These are phyloP conservation scores for Cyprinodon variegatus DNA, from an alignment of 2,113 vertebrate species.

Conservation along the genomic window DNA sequence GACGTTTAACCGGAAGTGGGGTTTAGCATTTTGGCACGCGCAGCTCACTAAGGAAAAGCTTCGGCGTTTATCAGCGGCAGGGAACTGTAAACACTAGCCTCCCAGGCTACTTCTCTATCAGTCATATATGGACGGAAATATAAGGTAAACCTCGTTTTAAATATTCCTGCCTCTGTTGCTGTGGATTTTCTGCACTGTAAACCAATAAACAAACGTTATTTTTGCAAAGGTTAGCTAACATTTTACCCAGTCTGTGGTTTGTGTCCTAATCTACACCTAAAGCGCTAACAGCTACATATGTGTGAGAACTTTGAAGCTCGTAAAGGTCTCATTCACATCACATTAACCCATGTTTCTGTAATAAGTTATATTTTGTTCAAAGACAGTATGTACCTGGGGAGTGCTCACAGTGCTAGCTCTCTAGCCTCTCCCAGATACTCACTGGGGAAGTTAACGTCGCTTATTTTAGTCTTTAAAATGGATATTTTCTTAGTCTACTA, in stretches of 20 bases:
- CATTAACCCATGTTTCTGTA: not conserved
- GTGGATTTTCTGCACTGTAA: not conserved
- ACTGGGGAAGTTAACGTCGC: not conserved
- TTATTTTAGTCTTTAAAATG: not conserved
- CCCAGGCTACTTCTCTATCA: conserved; percentile 13
- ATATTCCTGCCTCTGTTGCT: not conserved
- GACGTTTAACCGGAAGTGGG: conserved; percentile 36
- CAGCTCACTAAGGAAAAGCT: conserved; percentile 30
- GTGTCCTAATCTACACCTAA: not conserved
- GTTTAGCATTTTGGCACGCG: conserved; percentile 49
- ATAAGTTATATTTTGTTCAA: not conserved
- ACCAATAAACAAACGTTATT: not conserved
- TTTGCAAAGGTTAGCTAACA: conserved; percentile 28
- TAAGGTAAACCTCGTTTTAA: conserved; percentile 51
- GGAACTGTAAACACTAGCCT: conserved; percentile 62
- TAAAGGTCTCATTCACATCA: not conserved
- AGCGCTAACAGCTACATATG: not conserved
- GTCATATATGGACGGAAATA: conserved; percentile 51
- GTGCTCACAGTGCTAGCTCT: not conserved
- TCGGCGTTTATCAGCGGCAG: conserved; percentile 16
- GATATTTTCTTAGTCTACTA: not conserved
- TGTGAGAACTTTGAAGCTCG: not conserved
- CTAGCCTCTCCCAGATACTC: conserved; percentile 9
- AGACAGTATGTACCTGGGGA: not conserved
- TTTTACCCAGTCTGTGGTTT: not conserved